Evolutionary conservation across 2,888 invertebrate species (phyloP), one percentile per base, ranked within the genome.

Genomic region (Periphyllus acericola): DNA sequence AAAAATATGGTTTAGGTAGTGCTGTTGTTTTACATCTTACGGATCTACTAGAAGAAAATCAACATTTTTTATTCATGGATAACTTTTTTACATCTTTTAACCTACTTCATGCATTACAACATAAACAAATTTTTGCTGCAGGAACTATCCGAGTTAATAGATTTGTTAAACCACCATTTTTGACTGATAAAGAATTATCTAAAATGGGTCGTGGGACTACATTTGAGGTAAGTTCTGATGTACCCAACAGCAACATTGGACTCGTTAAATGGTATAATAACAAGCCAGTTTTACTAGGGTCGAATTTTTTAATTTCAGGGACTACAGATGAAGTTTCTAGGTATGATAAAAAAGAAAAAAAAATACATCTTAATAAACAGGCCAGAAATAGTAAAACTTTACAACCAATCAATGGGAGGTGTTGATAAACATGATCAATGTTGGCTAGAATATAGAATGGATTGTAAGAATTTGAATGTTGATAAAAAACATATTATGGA

Each of bases 21-120:
- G 25, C 66, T 25, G 82, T 82, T 52, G 25, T 88, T 25, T 68
- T 88, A 19, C 68, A 88, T 66, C 71, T 82, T 1, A 46, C 34
- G 2, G 8, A 72, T 6, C 36, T 29, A 32, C 3, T 83, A 34
- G 34, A 66, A 55, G 66, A 55, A 34, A 66, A 52, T n/a, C 25
- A 78, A 29, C 71, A 76, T 36, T 71, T 75, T 29, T 55, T 88
- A 29, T 88, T 32, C 36, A 68, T 83, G 29, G 76, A 88, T 17
- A 88, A 88, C 46, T 88, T 46, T 25, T 76, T 76, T 6, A 76
- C 29, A n/a, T 76, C 29, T 11, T 76, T 46, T 46, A 46, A 76
- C 11, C 75, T 52, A 52, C 76, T 76, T 76, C 46, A 46, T 46
- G n/a, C 76, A 76, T 14, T 76, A 52, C 17, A 76, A 46, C 52